Evolutionary conservation across 2,888 invertebrate genomes (phyloP), one percentile per base, ranked within the genome.

Genomic region (Linnaemya vulpina): DNA sequence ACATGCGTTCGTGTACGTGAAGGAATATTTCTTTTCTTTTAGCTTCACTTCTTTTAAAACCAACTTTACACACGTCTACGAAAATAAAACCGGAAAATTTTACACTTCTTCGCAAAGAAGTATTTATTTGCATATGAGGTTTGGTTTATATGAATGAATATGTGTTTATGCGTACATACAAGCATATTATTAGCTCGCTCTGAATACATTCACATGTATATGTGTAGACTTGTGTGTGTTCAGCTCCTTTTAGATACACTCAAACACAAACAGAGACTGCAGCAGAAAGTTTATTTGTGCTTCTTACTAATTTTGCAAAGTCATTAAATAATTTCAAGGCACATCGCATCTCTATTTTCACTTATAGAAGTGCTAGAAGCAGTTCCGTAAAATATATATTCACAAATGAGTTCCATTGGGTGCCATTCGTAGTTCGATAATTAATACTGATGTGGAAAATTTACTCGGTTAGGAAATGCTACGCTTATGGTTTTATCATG

Each of bases 291-390:
- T 62, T 65, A 40, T 74, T 75, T 71, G 68, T 70, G 15, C 80
- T 63, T 77, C 77, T 53, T 55, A 78, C 35, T 43, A 86, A 78
- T 76, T 84, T 80, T 70, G 68, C 22, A 62, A 82, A 86, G 75
- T 82, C 82, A 79, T 86, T 86, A 84, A 78, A 78, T 83, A 83
- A 63, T 79, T 75, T 79, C 51, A 79, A 74, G 55, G 15, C 70
- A 63, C 76, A 76, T 20, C 68, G 68, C 53, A 76, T 46, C 58
- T 77, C 11, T 30, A 30, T 60, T 10, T 71, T 67, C 40, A 71
- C 46, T 55, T 11, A 53, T 8, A 8, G 3, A 30, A 30, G 3
- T 30, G 5, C 17, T 17, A 53, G 0, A 55, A n/a, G 0, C 73
- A 80, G 74, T 8, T 1, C 17, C 55, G n/a, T 68, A 35, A 81